Evolutionary conservation across 1,140 invertebrate genomes (phyloP), one percentile per base, ranked within the genome.

Genomic region (Lepidostoma basale): DNA sequence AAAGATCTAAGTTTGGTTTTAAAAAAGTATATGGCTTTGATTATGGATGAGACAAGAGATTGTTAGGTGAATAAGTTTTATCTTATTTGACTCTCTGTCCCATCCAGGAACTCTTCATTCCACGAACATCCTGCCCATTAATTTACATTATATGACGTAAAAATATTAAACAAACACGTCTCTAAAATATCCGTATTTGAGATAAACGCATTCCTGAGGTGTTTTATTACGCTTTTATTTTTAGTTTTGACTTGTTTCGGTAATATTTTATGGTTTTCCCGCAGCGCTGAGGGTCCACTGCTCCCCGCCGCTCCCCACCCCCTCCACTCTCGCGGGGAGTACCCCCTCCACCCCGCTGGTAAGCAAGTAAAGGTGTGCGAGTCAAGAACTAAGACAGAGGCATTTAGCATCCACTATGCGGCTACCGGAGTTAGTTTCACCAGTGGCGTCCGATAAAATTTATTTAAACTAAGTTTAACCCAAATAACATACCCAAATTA

Each of bases 391-490:
- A 63, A 63, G 60, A 70, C 67, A 65, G 39, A 58, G 54, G 63
- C 69, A 67, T 67, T 70, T 60, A 70, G 62, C 58, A 70, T 70
- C 63, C 45, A 54, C 49, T 60, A 47, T 49, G 56, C 39, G 33
- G 70, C 70, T 72, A 72, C 67, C 70, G 70, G 67, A 68, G 70
- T 68, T 68, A 72, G 62, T 54, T 66, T 67, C 56, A 62, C 16
- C 64, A 71, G 16, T 25, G 60, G 25, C 33, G 65, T 42, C 12
- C 4, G 22, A 33, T 54, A 18, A 40, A 2, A 45, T 33, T n/a
- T n/a, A n/a, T n/a, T n/a, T n/a, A n/a, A n/a, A n/a, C n/a, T n/a
- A n/a, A n/a, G n/a, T n/a, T n/a, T n/a, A n/a, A n/a, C n/a, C n/a
- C n/a, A n/a, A n/a, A n/a, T n/a, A n/a, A n/a, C n/a, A n/a, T n/a